phyloP scores from a whole-genome alignment of 1,140 invertebrate genomes.

The Coenobita brevimanus region DNA sequence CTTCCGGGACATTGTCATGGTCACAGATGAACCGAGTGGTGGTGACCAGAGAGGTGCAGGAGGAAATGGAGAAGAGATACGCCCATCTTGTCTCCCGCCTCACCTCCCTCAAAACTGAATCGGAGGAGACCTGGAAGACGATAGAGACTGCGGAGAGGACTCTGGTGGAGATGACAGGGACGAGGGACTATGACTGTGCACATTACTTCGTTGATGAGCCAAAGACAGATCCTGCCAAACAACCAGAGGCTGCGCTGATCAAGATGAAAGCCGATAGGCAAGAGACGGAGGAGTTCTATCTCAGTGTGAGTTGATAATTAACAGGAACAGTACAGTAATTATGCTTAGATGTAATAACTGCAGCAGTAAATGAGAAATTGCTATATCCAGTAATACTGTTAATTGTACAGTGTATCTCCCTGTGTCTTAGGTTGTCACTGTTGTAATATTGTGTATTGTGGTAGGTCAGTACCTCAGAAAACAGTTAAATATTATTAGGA shows the following conservation, averaged over 20 bases:
- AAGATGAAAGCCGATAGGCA: conserved; percentile 84
- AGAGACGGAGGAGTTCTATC: conserved; percentile 92
- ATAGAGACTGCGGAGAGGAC: conserved; percentile 93
- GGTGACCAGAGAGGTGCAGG: conserved; percentile 76
- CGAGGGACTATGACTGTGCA: conserved; percentile 86
- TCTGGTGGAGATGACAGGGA: conserved; percentile 86
- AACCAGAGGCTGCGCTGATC: conserved; percentile 79
- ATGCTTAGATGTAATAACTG: no score
- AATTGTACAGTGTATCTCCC: no score
- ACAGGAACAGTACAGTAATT: no score
- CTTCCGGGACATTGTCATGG: conserved; percentile 28
- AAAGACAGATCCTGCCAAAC: conserved; percentile 70
- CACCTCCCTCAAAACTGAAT: conserved; percentile 87
- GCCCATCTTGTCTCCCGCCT: conserved; percentile 86
- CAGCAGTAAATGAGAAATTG: no score
- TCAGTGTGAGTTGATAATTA: conserved; percentile 81
- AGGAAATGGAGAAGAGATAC: conserved; percentile 88
- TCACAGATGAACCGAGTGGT: conserved; percentile 67
- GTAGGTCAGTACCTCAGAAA: no score
- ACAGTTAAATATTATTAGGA: no score
- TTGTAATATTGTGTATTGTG: background rate
- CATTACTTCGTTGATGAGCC: conserved; percentile 81
- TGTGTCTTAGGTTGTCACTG: background rate
- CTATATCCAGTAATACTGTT: no score
- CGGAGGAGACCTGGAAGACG: conserved; percentile 96